Evolutionary conservation across 1,140 invertebrate genomes (phyloP), one percentile per base, ranked within the genome.

Genomic region (Heliconius himera): DNA sequence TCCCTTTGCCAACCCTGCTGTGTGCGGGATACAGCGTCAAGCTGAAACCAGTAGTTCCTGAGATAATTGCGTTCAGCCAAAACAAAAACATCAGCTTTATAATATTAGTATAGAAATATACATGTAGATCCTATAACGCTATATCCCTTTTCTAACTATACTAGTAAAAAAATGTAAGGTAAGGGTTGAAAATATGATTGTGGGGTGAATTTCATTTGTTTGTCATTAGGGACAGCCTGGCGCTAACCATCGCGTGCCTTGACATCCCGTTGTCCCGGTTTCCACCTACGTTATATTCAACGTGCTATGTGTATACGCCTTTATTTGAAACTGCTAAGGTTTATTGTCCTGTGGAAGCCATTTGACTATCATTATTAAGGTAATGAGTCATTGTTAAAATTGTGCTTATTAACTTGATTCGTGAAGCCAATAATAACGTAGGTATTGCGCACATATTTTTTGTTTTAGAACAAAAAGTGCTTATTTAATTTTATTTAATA

Each of bases 361-460:
- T 66, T 26, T 29, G 26, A 66, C 70, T 80, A 73, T 84, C 83
- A 87, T 88, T 91, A 89, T 88, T 81, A 76, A 80, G 22, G 82
- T 85, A 86, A 89, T 91, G 89, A 90, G 84, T 92, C 88, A 90
- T 85, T 84, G 82, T 85, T 83, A 80, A 84, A 89, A 87, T 87
- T 85, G 84, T 82, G 78, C 74, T 85, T 83, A 83, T 83, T 83
- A 70, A 82, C 82, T 82, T 83, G 83, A 84, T 73, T 83, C 85
- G 84, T 81, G 80, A 80, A 56, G 78, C 49, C 46, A 70, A 76
- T 75, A 70, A 77, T 77, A 29, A 70, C 26, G 3, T 66, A 29
- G 60, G 22, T 66, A 66, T 66, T 66, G 60, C 60, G 60, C 60
- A 66, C 29, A 29, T 9, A 72, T 8, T 72, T 72, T 72, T 72